phyloP scores from a whole-genome alignment of 2,113 vertebrate species.

The Coracopsis vasa region DNA sequence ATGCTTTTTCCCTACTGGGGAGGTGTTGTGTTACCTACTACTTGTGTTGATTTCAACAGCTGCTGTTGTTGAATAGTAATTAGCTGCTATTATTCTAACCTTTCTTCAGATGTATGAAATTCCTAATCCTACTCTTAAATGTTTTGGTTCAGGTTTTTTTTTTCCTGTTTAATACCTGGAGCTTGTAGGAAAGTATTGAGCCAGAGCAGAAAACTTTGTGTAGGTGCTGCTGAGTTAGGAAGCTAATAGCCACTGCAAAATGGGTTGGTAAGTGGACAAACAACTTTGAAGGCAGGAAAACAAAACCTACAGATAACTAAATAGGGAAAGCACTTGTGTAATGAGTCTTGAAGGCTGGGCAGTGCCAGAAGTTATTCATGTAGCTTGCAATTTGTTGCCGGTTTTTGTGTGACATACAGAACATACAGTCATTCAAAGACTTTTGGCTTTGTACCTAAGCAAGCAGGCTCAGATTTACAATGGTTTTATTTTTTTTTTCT shows the following conservation, averaged over 20 bases:
- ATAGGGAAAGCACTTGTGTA: background rate
- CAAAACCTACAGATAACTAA: background rate
- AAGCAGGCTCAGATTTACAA: background rate
- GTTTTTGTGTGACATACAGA: background rate
- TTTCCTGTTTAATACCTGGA: too few relatives aligned
- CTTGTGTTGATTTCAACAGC: rapidly evolving
- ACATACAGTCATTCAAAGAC: background rate
- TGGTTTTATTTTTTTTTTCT: background rate
- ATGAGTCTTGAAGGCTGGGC: background rate
- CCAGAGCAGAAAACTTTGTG: background rate
- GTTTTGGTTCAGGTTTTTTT: background rate
- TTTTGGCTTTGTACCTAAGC: background rate
- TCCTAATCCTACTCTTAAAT: background rate
- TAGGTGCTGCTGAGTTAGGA: background rate
- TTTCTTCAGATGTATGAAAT: background rate
- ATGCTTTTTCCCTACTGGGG: rapidly evolving
- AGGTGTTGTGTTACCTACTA: rapidly evolving
- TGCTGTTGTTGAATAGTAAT: background rate
- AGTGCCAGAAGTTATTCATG: background rate
- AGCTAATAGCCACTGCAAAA: background rate
- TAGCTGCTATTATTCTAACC: background rate
- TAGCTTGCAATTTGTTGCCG: background rate
- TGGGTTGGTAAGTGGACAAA: background rate
- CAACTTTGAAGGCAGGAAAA: background rate
- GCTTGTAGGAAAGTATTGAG: background rate